Conservation (phyloP, 2,888 invertebrate species). For the Monopis laevigella region DNA sequence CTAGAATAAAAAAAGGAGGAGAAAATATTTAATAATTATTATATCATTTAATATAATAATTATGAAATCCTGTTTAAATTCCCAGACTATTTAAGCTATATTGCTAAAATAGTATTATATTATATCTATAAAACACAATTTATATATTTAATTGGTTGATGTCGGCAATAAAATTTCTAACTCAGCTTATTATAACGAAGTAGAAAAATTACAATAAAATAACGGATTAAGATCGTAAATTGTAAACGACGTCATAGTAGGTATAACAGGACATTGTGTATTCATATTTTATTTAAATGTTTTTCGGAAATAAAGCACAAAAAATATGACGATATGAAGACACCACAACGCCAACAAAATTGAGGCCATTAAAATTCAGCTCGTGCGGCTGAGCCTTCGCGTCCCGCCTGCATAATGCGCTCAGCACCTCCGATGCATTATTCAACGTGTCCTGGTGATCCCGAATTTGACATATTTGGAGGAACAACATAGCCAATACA, state of each 20-base stretch:
- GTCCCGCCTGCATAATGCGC: constrained; percentile 50
- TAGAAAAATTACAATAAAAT: too few relatives aligned
- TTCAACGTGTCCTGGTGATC: constrained; percentile 45
- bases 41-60: too few relatives aligned
- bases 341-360: constrained; percentile 37
- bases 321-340: constrained; percentile 23
- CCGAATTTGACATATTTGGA: constrained; percentile 38
- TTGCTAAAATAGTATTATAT: too few relatives aligned
- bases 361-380: constrained; percentile 55
- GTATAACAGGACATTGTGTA: constrained; percentile 5
- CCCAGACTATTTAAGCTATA: too few relatives aligned
- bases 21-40: too few relatives aligned
- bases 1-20: too few relatives aligned
- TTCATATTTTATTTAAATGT: constrained; percentile 15
- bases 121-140: too few relatives aligned
- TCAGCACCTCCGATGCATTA: constrained; percentile 46
- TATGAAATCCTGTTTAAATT: too few relatives aligned
- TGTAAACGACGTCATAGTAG: not conserved
- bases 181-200: too few relatives aligned
- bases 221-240: too few relatives aligned
- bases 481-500: constrained; percentile 23
- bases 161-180: too few relatives aligned
- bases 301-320: constrained; percentile 14
- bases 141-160: too few relatives aligned
- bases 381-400: constrained; percentile 48